These are phyloP conservation scores for Troides helena DNA, from an alignment of 2,888 invertebrate genomes.

Conservation along the genomic window DNA sequence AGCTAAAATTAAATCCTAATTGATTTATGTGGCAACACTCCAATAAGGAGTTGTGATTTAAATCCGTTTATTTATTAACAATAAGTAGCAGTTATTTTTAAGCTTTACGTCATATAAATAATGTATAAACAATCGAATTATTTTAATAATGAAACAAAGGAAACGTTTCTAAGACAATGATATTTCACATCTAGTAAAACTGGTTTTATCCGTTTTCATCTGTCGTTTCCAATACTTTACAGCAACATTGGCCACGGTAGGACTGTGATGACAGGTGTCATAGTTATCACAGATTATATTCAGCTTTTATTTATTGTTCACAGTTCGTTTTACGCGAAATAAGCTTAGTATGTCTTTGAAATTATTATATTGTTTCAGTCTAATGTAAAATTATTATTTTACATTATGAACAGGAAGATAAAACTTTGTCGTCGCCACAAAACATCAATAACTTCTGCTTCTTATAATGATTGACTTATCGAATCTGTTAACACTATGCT, in stretches of 20 bases:
- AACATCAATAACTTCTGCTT: neutral
- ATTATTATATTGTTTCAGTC: too few species aligned
- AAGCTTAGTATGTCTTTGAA: too few species aligned
- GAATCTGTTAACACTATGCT: neutral
- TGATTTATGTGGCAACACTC: constrained; percentile 12
- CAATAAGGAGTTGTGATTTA: neutral
- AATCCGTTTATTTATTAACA: neutral
- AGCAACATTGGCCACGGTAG: too few species aligned
- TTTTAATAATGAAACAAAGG: neutral
- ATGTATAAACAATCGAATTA: neutral
- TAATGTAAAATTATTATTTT: too few species aligned
- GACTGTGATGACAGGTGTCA: too few species aligned
- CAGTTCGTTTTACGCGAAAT: too few species aligned
- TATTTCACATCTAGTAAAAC: too few species aligned
- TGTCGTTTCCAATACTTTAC: too few species aligned
- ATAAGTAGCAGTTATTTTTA: neutral
- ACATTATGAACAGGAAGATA: neutral
- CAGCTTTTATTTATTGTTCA: too few species aligned
- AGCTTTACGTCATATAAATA: neutral
- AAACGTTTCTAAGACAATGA: too few species aligned
- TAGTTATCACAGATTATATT: too few species aligned
- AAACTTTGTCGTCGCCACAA: neutral
- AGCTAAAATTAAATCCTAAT: constrained; percentile 22
- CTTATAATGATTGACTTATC: neutral
- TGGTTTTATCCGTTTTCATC: too few species aligned